Conservation (phyloP, 2,797 vertebrate species). For the Tympanoctomys barrerae region DNA sequence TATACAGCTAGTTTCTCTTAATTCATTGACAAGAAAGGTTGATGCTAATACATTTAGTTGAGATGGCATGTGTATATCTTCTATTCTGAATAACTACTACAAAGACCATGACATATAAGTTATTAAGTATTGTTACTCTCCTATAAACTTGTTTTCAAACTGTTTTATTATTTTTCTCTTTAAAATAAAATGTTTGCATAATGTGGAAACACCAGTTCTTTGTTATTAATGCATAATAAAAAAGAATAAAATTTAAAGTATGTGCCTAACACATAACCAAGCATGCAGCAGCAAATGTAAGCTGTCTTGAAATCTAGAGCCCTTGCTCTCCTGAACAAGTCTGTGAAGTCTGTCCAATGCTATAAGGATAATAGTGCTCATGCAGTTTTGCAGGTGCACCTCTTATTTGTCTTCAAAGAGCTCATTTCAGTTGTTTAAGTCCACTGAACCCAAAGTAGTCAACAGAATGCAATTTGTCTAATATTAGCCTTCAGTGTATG, state of each 20-base stretch:
- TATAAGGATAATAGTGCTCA: constrained; percentile 8
- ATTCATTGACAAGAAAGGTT: too few relatives aligned
- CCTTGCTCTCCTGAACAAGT: neutral
- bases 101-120: too few relatives aligned
- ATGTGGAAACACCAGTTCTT: constrained; percentile 1
- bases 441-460: constrained; percentile 55
- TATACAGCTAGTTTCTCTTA: too few relatives aligned
- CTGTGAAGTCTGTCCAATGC: constrained; percentile 8
- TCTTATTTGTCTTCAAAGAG: constrained; percentile 65
- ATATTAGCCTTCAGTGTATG: constrained; percentile 66
- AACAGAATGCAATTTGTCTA: constrained; percentile 65
- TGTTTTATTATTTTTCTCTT: too few relatives aligned
- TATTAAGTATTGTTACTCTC: too few relatives aligned
- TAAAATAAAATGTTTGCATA: neutral
- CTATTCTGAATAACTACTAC: too few relatives aligned
- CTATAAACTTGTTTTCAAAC: too few relatives aligned
- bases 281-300: neutral
- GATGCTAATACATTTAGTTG: too few relatives aligned
- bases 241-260: constrained; percentile 44
- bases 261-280: neutral
- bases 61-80: too few relatives aligned
- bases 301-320: neutral
- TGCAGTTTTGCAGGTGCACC: neutral
- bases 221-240: constrained; percentile 13
- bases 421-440: constrained; percentile 63